Percentiles rank a stretch among this genome's conserved stretches.
Conservation (phyloP, 2,888 invertebrate genomes). For the Drosophila paramelanica region DNA sequence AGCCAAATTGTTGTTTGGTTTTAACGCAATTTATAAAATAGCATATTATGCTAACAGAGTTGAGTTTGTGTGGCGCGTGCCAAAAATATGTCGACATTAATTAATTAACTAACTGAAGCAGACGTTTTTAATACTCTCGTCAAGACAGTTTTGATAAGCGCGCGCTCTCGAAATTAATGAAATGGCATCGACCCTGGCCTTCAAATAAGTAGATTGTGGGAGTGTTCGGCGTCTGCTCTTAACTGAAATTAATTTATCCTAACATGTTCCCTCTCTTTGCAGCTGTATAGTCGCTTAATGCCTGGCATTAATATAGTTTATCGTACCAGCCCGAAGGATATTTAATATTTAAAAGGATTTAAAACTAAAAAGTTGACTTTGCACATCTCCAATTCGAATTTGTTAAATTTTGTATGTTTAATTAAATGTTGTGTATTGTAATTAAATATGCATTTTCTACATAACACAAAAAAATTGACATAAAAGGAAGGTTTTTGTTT, state of each 20-base stretch:
- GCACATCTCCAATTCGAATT: too few species aligned
- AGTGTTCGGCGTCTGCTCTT: slow-evolving; percentile 20
- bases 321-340: background rate
- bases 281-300: slow-evolving; percentile 19
- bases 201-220: slow-evolving; percentile 16
- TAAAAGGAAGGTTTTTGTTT: too few species aligned
- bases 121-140: slow-evolving; percentile 56
- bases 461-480: too few species aligned
- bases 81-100: slow-evolving; percentile 33
- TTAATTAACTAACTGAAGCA: slow-evolving; percentile 66
- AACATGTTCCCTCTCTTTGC: slow-evolving; percentile 29
- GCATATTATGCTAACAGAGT: background rate
- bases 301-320: slow-evolving; percentile 13
- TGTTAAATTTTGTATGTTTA: too few species aligned
- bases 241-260: slow-evolving; percentile 65
- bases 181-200: slow-evolving; percentile 43
- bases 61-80: slow-evolving; percentile 28
- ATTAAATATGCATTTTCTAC: background rate
- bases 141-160: slow-evolving; percentile 63
- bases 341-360: slow-evolving; percentile 9
- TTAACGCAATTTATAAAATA: background rate
- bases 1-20: slow-evolving; percentile 19
- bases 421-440: too few species aligned
- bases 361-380: background rate
- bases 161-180: slow-evolving; percentile 67